Evolutionary conservation across 1,140 invertebrate genomes (phyloP), one percentile per base, ranked within the genome.

Genomic region (Tigriopus japonicus): DNA sequence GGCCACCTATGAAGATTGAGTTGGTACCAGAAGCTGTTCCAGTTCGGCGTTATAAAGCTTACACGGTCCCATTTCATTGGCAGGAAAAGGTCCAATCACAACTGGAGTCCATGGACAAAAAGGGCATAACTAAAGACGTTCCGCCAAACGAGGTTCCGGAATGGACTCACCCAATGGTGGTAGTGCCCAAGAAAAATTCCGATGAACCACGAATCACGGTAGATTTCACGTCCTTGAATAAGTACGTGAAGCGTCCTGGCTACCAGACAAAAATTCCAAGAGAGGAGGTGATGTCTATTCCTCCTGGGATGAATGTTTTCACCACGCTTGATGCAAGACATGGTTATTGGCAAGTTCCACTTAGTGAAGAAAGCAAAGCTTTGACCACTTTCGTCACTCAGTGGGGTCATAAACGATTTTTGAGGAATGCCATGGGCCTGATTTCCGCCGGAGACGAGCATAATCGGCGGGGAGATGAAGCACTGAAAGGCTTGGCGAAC

Each of bases 311-410:
- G 6, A 24, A 45, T n/a, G 63, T 63, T 41, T 63, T 63, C 55
- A 63, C 63, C 12, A 63, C 43, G 0, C 19, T 72, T 7, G 68
- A 72, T 59, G 64, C 65, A 1, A 66, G 64, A 24, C 62, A 67
- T 21, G 68, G 68, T 10, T 70, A 69, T 63, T 69, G 66, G 65
- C 65, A 66, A 23, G 56, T 68, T 6, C 41, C 62, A 9, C 60
- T 71, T 12, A 64, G 67, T 15, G 56, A 63, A 10, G 59, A 66
- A 45, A 63, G 60, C 23, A 60, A 63, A 35, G 42, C 64, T 41
- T 52, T 69, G 1, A 67, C 65, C 1, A 67, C 65, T 1, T 69
- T 70, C 56, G 66, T 65, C n/a, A 70, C 68, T 7, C 66, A 64
- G 10, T 64, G 64, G 64, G 66, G 65, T 0, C 24, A 63, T 5